Evolutionary conservation across 2,113 vertebrate genomes (phyloP), one percentile per base, ranked within the genome.

Genomic region (Bungarus multicinctus): DNA sequence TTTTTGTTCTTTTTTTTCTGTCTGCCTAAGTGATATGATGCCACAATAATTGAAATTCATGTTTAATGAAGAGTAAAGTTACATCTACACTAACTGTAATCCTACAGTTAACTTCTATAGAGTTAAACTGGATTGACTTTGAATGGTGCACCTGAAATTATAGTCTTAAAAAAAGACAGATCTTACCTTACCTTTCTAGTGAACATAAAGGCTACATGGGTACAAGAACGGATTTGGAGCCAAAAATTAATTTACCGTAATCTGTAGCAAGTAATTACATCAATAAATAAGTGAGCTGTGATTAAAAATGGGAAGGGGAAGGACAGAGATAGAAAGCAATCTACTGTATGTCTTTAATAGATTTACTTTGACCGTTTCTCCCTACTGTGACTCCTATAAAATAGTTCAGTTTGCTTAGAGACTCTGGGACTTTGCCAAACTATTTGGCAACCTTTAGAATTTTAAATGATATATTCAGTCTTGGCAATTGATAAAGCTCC

Each of bases 401-500:
- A 95, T 87, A 89, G 30, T 90, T 93, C 92, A 96, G 90, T 93
- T 27, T 9, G 10, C 94, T 96, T 89, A 90, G 90, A 92, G 90
- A 53, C 86, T 90, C 43, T 94, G 90, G 23, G 22, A 23, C 25
- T 25, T 81, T 92, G 94, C 96, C 94, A 96, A 95, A 94, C 94
- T 93, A 95, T 54, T 96, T 96, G 93, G 58, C 90, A 94, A 89
- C 30, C 1, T 1, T 81, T 81, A 93, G 87, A 94, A 89, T 89
- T 95, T 93, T 92, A 91, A 92, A 47, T 22, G 54, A 81, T 95
- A 89, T 93, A 54, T 93, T 88, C 94, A 60, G 43, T 58, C 64
- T 96, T 95, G 94, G 94, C 87, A 95, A 87, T 87, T 94, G 90
- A 85, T n/a, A 95, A 81, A 53, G 50, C 34, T 92, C 20, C 22